Percentiles rank a stretch among this genome's conserved stretches.
These are phyloP conservation scores for Sphaerophoria rueppellii DNA, from an alignment of 2,888 invertebrate genomes.

Conservation along the genomic window DNA sequence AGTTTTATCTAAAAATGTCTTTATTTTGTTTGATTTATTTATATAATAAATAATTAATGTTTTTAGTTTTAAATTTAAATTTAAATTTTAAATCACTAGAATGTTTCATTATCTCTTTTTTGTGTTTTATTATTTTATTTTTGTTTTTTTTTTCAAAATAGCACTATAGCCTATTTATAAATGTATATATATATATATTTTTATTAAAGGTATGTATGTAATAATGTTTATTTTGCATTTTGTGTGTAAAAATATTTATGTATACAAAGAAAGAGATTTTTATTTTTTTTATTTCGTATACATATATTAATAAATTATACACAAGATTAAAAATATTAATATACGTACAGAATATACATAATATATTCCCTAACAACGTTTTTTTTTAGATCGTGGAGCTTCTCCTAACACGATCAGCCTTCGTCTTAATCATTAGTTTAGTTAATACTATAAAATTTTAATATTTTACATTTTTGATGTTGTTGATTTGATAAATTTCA, in stretches of 20 bases:
- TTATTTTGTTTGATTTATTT: conserved; percentile 57
- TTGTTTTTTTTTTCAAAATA: neutral
- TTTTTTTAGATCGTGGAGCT: conserved; percentile 32
- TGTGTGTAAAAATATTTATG: conserved; percentile 67
- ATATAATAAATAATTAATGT: conserved; percentile 67
- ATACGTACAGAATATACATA: conserved; percentile 65
- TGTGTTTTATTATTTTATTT: conserved; percentile 49
- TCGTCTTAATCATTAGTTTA: neutral
- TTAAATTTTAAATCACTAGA: conserved; percentile 66
- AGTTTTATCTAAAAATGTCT: conserved; percentile 64
- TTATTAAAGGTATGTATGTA: conserved; percentile 1
- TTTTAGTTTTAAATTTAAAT: conserved; percentile 48
- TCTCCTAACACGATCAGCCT: neutral
- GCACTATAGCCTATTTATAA: conserved; percentile 39
- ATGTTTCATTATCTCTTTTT: conserved; percentile 43
- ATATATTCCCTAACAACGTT: conserved; percentile 70
- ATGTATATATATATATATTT: conserved; percentile 26
- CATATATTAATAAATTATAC: conserved; percentile 40
- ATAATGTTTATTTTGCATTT: too few relatives aligned
- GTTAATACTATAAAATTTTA: conserved; percentile 35
- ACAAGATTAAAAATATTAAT: conserved; percentile 39
- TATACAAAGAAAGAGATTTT: conserved; percentile 27
- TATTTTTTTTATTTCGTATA: conserved; percentile 22
- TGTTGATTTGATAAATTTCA: conserved; percentile 41
- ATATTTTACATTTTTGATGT: conserved; percentile 52